phyloP scores from a whole-genome alignment of 2,888 invertebrate genomes.

The Yponomeuta sedellus region DNA sequence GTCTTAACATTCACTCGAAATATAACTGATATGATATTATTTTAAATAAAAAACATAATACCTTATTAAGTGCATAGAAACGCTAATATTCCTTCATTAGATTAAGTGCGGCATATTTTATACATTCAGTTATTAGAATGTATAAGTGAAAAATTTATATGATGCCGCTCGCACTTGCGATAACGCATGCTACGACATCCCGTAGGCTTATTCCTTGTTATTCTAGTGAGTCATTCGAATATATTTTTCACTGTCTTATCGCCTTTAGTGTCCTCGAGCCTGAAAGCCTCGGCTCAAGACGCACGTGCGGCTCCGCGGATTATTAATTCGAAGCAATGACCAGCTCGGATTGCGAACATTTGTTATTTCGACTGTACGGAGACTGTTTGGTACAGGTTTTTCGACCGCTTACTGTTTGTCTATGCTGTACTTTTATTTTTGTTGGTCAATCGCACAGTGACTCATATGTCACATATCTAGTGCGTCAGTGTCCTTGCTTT shows the following conservation, averaged over 20 bases:
- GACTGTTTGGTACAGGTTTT: background rate
- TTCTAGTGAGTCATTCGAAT: too few relatives aligned
- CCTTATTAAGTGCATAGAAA: too few relatives aligned
- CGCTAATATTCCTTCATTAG: too few relatives aligned
- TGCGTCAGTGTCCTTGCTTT: background rate
- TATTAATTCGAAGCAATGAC: slow-evolving; percentile 58
- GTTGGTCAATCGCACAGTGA: background rate
- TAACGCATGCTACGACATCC: too few relatives aligned
- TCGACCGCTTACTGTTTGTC: background rate
- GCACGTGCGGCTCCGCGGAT: slow-evolving; percentile 48
- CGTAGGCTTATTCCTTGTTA: too few relatives aligned
- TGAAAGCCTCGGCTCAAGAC: slow-evolving; percentile 7
- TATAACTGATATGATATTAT: too few relatives aligned
- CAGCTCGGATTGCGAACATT: slow-evolving; percentile 44
- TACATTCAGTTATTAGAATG: too few relatives aligned
- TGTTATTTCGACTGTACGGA: slow-evolving; percentile 34
- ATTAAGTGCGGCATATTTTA: too few relatives aligned
- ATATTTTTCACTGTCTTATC: background rate
- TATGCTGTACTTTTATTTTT: background rate
- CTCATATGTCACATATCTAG: background rate
- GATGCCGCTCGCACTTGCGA: too few relatives aligned
- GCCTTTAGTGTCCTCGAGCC: background rate
- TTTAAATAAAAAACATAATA: too few relatives aligned
- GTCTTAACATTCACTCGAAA: too few relatives aligned
- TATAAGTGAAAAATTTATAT: too few relatives aligned